Evolutionary conservation across 2,113 vertebrate genomes (phyloP).

Genomic region (Notiomystis cincta): DNA sequence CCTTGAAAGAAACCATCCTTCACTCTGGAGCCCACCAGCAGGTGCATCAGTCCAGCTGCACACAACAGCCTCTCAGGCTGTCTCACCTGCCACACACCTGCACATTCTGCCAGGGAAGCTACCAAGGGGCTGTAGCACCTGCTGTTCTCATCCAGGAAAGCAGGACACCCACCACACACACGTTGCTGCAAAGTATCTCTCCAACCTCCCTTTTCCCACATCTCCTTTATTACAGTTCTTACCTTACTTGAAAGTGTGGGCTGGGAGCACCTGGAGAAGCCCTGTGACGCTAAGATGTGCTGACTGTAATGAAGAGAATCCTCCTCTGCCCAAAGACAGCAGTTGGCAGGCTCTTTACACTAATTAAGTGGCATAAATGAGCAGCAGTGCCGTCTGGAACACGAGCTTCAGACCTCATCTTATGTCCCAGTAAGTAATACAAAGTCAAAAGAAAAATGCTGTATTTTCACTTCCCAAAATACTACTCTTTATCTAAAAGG

Average conservation of each 20-base stretch:
- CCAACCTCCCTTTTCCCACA: neutral
- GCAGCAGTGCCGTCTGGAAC: neutral
- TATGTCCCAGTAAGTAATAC: neutral
- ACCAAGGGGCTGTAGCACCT: neutral
- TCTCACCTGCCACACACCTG: neutral
- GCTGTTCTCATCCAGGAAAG: neutral
- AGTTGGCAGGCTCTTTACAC: neutral
- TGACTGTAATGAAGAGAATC: neutral
- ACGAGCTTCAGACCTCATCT: neutral
- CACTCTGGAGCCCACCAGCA: neutral
- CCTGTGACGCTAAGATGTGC: neutral
- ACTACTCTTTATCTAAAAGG: neutral
- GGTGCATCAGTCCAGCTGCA: neutral
- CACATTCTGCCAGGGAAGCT: neutral
- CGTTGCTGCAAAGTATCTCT: neutral
- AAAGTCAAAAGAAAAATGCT: neutral
- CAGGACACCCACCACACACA: neutral
- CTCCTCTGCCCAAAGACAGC: neutral
- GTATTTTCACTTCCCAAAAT: neutral
- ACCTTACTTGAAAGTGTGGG: neutral
- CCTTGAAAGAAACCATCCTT: neutral
- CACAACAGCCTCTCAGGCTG: neutral
- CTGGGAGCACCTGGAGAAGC: neutral
- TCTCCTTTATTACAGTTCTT: neutral
- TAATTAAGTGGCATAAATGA: neutral